Evolutionary conservation across 2,888 invertebrate genomes (phyloP), one percentile per base, ranked within the genome.

Genomic region (Schrankia costaestrigalis): DNA sequence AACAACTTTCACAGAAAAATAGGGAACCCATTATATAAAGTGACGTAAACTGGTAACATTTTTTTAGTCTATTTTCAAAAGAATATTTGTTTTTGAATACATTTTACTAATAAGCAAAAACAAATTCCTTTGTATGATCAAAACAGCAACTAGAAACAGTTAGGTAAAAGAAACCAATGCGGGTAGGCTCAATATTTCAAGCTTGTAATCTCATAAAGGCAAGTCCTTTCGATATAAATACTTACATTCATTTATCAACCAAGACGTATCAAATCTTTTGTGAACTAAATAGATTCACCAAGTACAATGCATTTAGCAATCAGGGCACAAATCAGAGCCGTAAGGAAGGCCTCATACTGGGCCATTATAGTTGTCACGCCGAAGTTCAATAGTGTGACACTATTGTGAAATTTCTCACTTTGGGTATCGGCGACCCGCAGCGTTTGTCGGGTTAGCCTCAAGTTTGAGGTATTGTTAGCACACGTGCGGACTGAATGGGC

Each of bases 401-500:
- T 71, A 78, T 83, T 80, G 82, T 81, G 77, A 78, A 78, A 68
- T 62, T 77, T 80, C 80, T 78, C 79, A 75, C 77, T 78, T 73
- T 52, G 69, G 62, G 51, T 53, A 33, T 58, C 39, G 76, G 69
- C 78, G 70, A 80, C 85, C 80, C 83, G 82, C 84, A 77, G 82
- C 71, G 75, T 58, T 51, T 58, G 67, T 63, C 64, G 67, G 71
- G 74, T 73, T 76, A 66, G 70, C 62, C 70, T 56, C 60, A 54
- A 56, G 54, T 34, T 34, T 29, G 14, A 12, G 11, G 38, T 41
- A 73, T 85, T 85, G 82, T 85, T 44, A 51, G 65, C 69, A 72
- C 86, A 87, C 86, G 85, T 86, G 86, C 79, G 73, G 58, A 43
- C 37, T 81, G 65, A 85, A 83, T 81, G 59, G 76, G 56, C 78